These are phyloP conservation scores for Meganola albula DNA, from an alignment of 2,888 invertebrate genomes.

Conservation along the genomic window DNA sequence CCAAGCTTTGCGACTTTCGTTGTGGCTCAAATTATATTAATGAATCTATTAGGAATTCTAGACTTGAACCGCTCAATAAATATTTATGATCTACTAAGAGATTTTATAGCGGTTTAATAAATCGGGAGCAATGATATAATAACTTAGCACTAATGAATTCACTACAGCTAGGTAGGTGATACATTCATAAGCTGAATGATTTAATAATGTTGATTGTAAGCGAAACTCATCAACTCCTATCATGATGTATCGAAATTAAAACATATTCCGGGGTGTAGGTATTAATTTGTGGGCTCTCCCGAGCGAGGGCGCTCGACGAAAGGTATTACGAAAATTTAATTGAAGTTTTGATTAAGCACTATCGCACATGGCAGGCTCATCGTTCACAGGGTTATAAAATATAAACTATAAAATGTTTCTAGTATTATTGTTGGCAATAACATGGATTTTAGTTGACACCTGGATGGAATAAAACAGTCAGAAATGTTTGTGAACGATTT, in stretches of 20 bases:
- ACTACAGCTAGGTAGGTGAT: slow-evolving; percentile 1
- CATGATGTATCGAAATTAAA: slow-evolving; percentile 48
- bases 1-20: too few relatives aligned
- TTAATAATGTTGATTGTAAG: slow-evolving; percentile 28
- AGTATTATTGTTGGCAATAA: too few relatives aligned
- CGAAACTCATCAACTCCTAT: slow-evolving; percentile 32
- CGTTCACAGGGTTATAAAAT: slow-evolving; percentile 24
- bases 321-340: slow-evolving; percentile 71
- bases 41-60: too few relatives aligned
- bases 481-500: too few relatives aligned
- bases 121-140: too few relatives aligned
- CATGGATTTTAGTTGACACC: too few relatives aligned
- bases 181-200: slow-evolving; percentile 15
- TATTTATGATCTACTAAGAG: too few relatives aligned
- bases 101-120: too few relatives aligned
- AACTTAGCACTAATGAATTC: not conserved
- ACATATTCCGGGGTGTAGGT: slow-evolving; percentile 48
- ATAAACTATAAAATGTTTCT: slow-evolving; percentile 26
- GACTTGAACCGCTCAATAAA: too few relatives aligned
- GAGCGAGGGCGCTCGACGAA: slow-evolving; percentile 50
- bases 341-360: slow-evolving; percentile 71
- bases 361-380: slow-evolving; percentile 48
- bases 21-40: too few relatives aligned
- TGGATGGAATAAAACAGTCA: too few relatives aligned
- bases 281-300: slow-evolving; percentile 57